Evolutionary conservation across 2,113 vertebrate genomes (phyloP).

Genomic region (Poeciliopsis retropinna): DNA sequence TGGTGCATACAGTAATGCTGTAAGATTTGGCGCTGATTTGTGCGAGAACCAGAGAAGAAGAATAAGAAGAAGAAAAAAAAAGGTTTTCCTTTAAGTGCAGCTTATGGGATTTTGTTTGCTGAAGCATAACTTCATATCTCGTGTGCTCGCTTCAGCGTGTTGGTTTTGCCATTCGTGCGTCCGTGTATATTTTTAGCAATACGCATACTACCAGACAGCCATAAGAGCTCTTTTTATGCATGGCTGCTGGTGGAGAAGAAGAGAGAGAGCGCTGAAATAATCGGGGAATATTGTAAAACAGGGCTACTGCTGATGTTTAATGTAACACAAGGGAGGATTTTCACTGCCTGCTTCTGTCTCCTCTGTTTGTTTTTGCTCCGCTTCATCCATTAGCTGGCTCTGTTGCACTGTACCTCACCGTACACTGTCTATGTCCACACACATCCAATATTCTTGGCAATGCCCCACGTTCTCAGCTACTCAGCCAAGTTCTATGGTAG

Average conservation of each 20-base stretch:
- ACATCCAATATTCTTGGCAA: constrained; percentile 12
- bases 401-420: constrained; percentile 15
- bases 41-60: constrained; percentile 78
- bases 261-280: constrained; percentile 34
- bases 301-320: constrained; percentile 66
- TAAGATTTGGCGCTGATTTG: constrained; percentile 87
- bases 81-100: constrained; percentile 83
- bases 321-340: constrained; percentile 51
- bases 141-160: constrained; percentile 50
- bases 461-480: constrained; percentile 26
- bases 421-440: not conserved
- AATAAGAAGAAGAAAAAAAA: constrained; percentile 28
- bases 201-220: constrained; percentile 52
- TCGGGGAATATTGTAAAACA: constrained; percentile 58
- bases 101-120: constrained; percentile 78
- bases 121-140: constrained; percentile 35
- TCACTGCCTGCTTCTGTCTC: constrained; percentile 65
- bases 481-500: constrained; percentile 43
- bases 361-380: constrained; percentile 37
- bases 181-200: constrained; percentile 57
- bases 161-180: constrained; percentile 58
- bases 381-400: constrained; percentile 38
- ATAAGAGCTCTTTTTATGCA: constrained; percentile 58
- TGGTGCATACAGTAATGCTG: constrained; percentile 83
- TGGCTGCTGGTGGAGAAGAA: constrained; percentile 47